Conservation (phyloP, 2,888 invertebrate species). For the Limnephilus auricula region DNA sequence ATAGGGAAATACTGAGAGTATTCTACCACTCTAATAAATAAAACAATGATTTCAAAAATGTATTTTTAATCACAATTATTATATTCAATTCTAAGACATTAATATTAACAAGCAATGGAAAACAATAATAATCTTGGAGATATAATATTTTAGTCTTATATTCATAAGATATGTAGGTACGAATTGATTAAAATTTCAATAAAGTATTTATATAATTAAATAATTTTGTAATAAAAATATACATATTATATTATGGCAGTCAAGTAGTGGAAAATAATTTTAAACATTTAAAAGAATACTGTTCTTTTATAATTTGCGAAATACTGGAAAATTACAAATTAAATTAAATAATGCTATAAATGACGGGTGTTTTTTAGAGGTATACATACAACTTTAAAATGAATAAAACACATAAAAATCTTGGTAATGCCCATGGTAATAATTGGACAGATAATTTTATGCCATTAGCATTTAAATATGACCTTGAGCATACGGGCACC, state of each 20-base stretch:
- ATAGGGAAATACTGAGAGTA: background rate
- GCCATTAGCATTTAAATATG: no score
- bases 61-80: background rate
- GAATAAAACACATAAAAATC: no score
- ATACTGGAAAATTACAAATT: background rate
- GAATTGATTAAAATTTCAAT: background rate
- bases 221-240: background rate
- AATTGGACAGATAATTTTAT: no score
- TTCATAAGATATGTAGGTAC: background rate
- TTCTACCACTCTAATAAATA: background rate
- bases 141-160: constrained; percentile 2
- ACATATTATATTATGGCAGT: background rate
- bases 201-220: background rate
- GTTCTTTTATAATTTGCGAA: background rate
- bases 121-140: constrained; percentile 28
- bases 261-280: background rate
- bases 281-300: background rate
- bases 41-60: background rate
- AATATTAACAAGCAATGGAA: constrained; percentile 25
- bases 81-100: constrained; percentile 33
- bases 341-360: background rate
- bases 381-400: no score
- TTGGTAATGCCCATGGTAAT: no score
- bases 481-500: no score
- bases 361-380: background rate